Evolutionary conservation across 2,113 vertebrate genomes (phyloP).

Genomic region (Nothocercus julius): DNA sequence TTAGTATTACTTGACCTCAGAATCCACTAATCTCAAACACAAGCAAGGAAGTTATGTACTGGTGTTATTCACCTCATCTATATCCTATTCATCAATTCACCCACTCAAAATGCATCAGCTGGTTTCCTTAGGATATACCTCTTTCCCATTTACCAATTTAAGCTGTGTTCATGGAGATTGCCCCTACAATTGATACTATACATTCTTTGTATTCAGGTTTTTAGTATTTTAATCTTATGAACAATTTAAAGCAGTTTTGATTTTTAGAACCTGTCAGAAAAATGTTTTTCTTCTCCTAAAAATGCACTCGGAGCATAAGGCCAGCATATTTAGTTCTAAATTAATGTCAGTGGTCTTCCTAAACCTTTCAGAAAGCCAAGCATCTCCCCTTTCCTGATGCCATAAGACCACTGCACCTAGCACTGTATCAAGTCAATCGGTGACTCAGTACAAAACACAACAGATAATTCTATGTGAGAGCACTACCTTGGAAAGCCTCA

Average conservation of each 20-base stretch:
- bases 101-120: not conserved
- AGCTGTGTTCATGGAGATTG: not conserved
- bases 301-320: not conserved
- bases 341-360: not conserved
- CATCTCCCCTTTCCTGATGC: not conserved
- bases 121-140: not conserved
- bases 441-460: not conserved
- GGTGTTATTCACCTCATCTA: not conserved
- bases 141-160: not conserved
- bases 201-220: not conserved
- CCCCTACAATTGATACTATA: not conserved
- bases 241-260: not conserved
- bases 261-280: not conserved
- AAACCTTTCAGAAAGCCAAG: not conserved
- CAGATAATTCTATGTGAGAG: not conserved
- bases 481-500: not conserved
- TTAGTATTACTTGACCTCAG: conserved; percentile 16
- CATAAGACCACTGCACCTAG: not conserved
- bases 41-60: not conserved
- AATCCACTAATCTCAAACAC: conserved; percentile 40
- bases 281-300: not conserved
- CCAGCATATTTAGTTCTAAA: not conserved
- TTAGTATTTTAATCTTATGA: not conserved
- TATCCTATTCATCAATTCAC: not conserved
- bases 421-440: not conserved